A percentile compares a stretch with the other conserved stretches of the same genome.
Evolutionary conservation across 2,888 invertebrate species (phyloP).

Genomic region (Polylopha cassiicola): DNA sequence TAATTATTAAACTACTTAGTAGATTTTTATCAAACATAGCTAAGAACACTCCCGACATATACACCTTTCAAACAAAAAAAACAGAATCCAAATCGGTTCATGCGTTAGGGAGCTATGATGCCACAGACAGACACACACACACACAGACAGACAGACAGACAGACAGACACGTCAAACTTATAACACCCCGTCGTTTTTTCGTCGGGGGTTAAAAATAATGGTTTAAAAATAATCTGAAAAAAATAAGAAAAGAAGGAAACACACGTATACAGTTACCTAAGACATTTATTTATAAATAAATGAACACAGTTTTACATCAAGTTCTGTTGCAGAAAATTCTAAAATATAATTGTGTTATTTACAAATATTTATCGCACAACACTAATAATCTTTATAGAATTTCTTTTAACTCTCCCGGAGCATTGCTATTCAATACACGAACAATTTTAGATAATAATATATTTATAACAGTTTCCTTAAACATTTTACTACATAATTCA

Average conservation of each 20-base stretch:
- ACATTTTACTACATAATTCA: neutral
- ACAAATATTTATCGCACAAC: conserved; percentile 27
- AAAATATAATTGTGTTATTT: conserved; percentile 22
- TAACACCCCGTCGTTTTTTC: too few relatives aligned
- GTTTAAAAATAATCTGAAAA: neutral
- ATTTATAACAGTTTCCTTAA: conserved; percentile 2
- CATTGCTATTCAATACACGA: conserved; percentile 29
- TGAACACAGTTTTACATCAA: conserved; percentile 69
- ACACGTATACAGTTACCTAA: conserved; percentile 41
- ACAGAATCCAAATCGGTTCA: too few relatives aligned
- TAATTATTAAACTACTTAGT: too few relatives aligned
- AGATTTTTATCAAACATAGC: too few relatives aligned
- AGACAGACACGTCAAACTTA: too few relatives aligned
- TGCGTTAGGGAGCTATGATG: too few relatives aligned
- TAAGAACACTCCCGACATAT: too few relatives aligned
- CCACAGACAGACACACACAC: too few relatives aligned
- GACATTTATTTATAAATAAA: conserved; percentile 64
- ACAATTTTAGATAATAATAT: conserved; percentile 6
- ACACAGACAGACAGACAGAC: too few relatives aligned
- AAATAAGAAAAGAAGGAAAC: conserved; percentile 18
- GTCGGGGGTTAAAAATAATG: neutral
- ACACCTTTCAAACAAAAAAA: too few relatives aligned
- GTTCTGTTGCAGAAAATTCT: conserved; percentile 42
- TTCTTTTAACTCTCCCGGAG: conserved; percentile 59
- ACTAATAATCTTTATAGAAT: conserved; percentile 24